Conservation (phyloP, 1,140 invertebrate genomes). For the Goniozus legneri region DNA sequence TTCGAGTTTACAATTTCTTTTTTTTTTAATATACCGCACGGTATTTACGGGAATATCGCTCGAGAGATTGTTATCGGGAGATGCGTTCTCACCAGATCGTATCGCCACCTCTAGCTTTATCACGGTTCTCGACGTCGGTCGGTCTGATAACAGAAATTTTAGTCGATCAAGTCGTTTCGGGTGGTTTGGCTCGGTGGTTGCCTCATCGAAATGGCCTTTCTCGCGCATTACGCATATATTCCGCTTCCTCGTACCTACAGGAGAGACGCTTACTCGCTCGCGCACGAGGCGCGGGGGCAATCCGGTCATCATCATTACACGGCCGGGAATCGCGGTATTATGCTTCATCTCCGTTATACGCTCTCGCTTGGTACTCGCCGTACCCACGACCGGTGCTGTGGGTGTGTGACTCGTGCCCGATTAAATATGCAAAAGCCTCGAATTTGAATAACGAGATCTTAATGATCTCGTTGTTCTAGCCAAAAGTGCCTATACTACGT, state of each 20-base stretch:
- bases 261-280: constrained; percentile 30
- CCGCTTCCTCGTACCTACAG: too few species aligned
- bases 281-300: constrained; percentile 42
- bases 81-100: too few species aligned
- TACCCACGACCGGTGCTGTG: constrained; percentile 34
- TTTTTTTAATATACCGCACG: too few species aligned
- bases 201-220: constrained; percentile 3
- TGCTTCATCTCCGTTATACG: constrained; percentile 48
- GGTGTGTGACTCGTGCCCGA: constrained; percentile 29
- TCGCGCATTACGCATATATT: constrained; percentile 46
- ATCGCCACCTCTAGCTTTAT: too few species aligned
- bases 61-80: too few species aligned
- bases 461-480: constrained; percentile 38
- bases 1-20: too few species aligned
- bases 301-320: constrained; percentile 55
- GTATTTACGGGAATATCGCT: too few species aligned
- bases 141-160: constrained; percentile 11
- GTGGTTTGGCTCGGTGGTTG: not conserved
- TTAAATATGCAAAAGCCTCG: constrained; percentile 52
- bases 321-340: constrained; percentile 53
- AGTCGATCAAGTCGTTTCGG: not conserved
- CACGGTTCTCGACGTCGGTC: too few species aligned
- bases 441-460: constrained; percentile 55
- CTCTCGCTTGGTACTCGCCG: constrained; percentile 32
- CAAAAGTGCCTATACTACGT: too few species aligned